Conservation (phyloP, 2,113 vertebrate species). For the Rhinopomastus cyanomelas region DNA sequence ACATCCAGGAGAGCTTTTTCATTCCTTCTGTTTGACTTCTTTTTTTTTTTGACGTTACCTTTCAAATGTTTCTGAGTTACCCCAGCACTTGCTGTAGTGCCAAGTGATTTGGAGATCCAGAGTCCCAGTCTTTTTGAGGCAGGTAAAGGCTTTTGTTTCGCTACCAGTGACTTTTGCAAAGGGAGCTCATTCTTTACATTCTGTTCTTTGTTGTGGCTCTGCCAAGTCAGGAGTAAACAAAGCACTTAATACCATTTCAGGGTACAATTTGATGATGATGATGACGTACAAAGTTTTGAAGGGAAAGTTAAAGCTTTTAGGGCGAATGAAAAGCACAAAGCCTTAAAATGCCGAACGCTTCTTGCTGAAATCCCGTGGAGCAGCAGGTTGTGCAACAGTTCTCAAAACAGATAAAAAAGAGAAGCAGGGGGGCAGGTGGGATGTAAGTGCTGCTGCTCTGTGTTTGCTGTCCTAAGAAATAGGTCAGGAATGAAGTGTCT, state of each 20-base stretch:
- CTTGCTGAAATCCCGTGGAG: background rate
- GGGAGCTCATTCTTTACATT: constrained; percentile 65
- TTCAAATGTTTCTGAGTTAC: constrained; percentile 9
- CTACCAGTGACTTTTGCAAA: constrained; percentile 35
- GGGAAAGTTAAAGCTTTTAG: constrained; percentile 49
- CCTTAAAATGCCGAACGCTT: background rate
- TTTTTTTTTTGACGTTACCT: background rate
- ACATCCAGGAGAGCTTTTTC: constrained; percentile 1
- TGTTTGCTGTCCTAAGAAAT: constrained; percentile 15
- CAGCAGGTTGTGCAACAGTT: constrained; percentile 35
- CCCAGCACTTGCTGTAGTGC: constrained; percentile 12
- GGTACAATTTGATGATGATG: constrained; percentile 49
- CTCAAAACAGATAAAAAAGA: background rate
- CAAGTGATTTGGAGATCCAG: constrained; percentile 37
- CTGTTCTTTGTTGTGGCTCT: constrained; percentile 55
- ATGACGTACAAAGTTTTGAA: constrained; percentile 41
- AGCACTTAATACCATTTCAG: constrained; percentile 50
- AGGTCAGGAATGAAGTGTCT: background rate
- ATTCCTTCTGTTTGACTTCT: background rate
- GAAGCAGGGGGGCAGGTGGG: background rate
- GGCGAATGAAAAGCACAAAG: background rate
- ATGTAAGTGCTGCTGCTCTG: background rate
- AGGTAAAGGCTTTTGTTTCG: constrained; percentile 62
- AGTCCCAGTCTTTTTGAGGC: constrained; percentile 37
- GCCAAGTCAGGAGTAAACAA: constrained; percentile 61